Percentiles rank a stretch among this genome's conserved stretches.
Conservation (phyloP, 2,888 invertebrate genomes). For the Muscina levida region DNA sequence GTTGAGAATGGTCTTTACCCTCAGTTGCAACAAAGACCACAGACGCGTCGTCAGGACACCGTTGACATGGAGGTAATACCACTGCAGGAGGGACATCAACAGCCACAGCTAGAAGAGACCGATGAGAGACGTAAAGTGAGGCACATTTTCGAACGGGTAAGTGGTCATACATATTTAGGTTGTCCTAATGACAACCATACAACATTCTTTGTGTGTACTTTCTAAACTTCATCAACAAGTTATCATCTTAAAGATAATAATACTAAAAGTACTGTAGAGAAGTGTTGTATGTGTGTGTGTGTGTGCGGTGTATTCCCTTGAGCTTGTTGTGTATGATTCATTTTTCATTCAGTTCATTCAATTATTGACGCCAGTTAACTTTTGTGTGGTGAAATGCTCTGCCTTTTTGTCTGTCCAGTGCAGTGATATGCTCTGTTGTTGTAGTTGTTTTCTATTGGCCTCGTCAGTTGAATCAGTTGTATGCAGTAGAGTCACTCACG, state of each 20-base stretch:
- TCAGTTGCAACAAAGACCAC: constrained; percentile 72
- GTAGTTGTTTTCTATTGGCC: too few relatives aligned
- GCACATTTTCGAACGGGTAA: constrained; percentile 76
- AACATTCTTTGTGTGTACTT: neutral
- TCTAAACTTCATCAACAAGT: constrained; percentile 4
- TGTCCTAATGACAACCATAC: neutral
- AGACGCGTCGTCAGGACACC: constrained; percentile 74
- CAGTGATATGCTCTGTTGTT: too few relatives aligned
- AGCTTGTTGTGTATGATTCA: neutral
- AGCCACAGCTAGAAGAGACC: constrained; percentile 68
- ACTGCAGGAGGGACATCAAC: constrained; percentile 69
- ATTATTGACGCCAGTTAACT: too few relatives aligned
- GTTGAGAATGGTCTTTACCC: constrained; percentile 75
- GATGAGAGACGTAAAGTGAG: constrained; percentile 74
- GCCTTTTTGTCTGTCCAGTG: too few relatives aligned
- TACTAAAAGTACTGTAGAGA: neutral
- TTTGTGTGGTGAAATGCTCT: neutral
- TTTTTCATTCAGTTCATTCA: neutral
- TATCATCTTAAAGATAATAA: neutral
- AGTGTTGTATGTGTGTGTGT: neutral
- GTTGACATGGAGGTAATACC: constrained; percentile 77
- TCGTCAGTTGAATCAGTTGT: too few relatives aligned
- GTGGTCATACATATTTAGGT: constrained; percentile 42
- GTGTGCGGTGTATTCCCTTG: neutral
- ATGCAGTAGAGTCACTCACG: too few relatives aligned